Base-by-base conservation (phyloP, 2,888 invertebrate genomes). In the Cordilura impudica region DNA sequence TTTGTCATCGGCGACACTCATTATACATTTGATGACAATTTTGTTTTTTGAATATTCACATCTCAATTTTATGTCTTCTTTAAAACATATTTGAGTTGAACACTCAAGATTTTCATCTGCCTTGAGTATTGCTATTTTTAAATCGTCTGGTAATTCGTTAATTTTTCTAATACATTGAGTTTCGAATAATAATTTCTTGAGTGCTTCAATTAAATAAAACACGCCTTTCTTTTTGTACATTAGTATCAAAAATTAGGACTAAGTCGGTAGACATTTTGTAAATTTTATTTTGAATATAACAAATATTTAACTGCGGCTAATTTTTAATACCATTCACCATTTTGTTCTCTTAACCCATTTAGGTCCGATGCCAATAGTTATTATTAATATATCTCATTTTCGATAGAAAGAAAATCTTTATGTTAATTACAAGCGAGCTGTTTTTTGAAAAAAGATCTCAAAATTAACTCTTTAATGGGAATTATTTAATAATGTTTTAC, bases 11-110 rank as follows among this genome's bases (percentile, higher is more conserved):
- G 83, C 83, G 82, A 83, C 83, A 86, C 84, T 83, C 87, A 84
- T 85, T 82, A 84, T 83, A 87, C 87, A 84, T 88, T 87, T 88
- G 84, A 83, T 84, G 86, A 86, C 85, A 85, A 83, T 81, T 80
- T 82, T 39, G 78, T 82, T 70, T 72, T 76, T 81, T 82, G 81
- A 70, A 58, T 73, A 75, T 69, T 39, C 70, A 70, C 66, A 75
- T 71, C 80, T 80, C 72, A 74, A 82, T 81, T 82, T 61, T 77
- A 56, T 72, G 67, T 81, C 49, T 82, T 83, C 76, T 83, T 81
- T 73, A 29, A 67, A 45, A 60, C 49, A 39, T 66, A 85, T 85
- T 85, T 85, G 87, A 86, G 86, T 85, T 83, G 82, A 75, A 69
- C 51, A 78, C 78, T 77, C 82, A 82, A 67, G 51, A 56, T 74